Evolutionary conservation across 23 tunicate genomes (phyloP).

Genomic region (Phallusia fumigata): DNA sequence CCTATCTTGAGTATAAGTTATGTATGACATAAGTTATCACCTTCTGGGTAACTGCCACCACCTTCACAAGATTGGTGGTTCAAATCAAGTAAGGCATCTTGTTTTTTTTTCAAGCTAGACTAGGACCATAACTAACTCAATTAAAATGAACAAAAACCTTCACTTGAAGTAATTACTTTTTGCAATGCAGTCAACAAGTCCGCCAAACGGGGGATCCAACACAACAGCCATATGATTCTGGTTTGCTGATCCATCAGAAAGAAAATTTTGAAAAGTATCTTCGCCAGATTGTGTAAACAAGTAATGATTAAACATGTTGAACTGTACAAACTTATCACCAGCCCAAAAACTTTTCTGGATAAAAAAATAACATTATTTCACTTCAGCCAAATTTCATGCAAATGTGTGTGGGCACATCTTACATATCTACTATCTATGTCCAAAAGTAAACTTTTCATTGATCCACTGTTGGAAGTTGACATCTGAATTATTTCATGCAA

Average conservation of each 20-base stretch:
- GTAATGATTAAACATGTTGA: conserved; percentile 84
- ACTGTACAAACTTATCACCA: conserved; percentile 42
- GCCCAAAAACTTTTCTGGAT: conserved; percentile 50
- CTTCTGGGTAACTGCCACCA: no score
- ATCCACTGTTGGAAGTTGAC: not conserved
- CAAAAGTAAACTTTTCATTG: conserved; percentile 44
- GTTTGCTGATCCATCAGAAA: conserved; percentile 6
- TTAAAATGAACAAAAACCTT: no score
- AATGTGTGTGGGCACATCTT: no score
- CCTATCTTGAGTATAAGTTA: no score
- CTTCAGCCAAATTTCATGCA: no score
- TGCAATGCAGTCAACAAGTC: conserved; percentile 58
- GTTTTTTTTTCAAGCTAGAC: no score
- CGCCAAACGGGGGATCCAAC: conserved; percentile 94
- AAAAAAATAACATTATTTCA: not conserved
- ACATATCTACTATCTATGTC: conserved; percentile 83
- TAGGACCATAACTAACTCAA: no score
- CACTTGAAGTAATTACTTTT: conserved; percentile 27
- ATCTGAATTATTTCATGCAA: conserved; percentile 74
- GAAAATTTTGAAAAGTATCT: conserved; percentile 13
- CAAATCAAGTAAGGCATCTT: no score
- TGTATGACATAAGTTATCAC: no score
- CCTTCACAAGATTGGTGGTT: no score
- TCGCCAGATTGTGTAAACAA: conserved; percentile 46
- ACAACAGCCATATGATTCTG: conserved; percentile 34